Conservation (phyloP, 2,113 vertebrate species). For the Callochromis pleurospilus region DNA sequence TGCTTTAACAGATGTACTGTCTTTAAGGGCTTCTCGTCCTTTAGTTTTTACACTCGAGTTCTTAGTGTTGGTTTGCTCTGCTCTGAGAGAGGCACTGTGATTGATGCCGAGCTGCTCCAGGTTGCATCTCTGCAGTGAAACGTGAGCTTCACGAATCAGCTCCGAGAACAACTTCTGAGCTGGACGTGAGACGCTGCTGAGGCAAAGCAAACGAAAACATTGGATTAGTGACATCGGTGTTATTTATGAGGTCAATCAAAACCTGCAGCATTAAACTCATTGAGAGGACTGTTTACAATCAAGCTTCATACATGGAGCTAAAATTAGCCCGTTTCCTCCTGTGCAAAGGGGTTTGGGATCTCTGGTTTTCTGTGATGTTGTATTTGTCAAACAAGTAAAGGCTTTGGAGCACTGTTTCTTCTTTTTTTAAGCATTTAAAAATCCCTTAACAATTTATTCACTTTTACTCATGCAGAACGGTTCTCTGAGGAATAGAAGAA, state of each 20-base stretch:
- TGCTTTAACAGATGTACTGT: neutral
- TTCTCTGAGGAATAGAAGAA: neutral
- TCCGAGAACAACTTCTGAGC: conserved; percentile 59
- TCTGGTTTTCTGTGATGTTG: neutral
- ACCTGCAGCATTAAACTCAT: neutral
- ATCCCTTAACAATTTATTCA: neutral
- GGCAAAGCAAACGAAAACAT: conserved; percentile 8
- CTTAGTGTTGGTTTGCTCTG: neutral
- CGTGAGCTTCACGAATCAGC: conserved; percentile 61
- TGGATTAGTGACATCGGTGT: neutral
- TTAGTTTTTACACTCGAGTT: neutral
- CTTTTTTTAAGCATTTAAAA: neutral
- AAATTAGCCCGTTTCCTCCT: neutral
- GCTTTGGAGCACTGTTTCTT: neutral
- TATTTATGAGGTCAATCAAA: neutral
- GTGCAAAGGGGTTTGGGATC: neutral
- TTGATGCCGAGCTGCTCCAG: conserved; percentile 5
- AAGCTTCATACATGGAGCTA: neutral
- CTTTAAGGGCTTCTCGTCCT: neutral
- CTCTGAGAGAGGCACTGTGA: neutral
- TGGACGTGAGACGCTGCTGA: conserved; percentile 11
- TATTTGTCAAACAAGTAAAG: neutral
- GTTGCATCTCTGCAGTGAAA: conserved; percentile 55
- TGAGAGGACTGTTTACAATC: neutral
- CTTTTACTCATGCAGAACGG: neutral